Conservation (phyloP, 2,888 invertebrate genomes). For the Cantharis rufa region DNA sequence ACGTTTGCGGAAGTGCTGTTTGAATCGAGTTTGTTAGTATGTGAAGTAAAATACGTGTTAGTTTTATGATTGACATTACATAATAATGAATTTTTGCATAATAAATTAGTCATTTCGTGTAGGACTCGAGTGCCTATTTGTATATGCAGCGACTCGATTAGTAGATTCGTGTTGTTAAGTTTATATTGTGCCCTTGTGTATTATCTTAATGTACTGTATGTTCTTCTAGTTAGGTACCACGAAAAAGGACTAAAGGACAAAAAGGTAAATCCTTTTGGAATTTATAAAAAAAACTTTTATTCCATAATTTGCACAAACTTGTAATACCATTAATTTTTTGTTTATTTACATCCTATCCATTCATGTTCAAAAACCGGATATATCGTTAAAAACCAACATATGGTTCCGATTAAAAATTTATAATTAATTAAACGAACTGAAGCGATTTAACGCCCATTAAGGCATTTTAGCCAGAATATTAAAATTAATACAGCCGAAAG, state of each 20-base stretch:
- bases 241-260: neutral
- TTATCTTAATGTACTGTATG: neutral
- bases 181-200: constrained; percentile 20
- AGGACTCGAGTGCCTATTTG: constrained; percentile 14
- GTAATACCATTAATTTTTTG: neutral
- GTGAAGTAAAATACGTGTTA: constrained; percentile 13
- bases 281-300: neutral
- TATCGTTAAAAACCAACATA: neutral
- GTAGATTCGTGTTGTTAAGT: constrained; percentile 21
- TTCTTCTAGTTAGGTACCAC: neutral
- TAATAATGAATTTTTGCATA: constrained; percentile 14
- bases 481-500: neutral
- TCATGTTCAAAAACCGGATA: neutral
- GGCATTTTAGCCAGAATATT: neutral
- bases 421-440: neutral
- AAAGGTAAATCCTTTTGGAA: neutral
- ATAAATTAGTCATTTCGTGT: constrained; percentile 3
- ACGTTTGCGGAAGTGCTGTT: constrained; percentile 6
- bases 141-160: constrained; percentile 1
- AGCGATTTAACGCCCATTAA: neutral
- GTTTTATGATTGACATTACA: constrained; percentile 20
- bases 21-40: constrained; percentile 3
- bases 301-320: neutral
- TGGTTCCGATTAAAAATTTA: neutral
- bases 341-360: neutral